A percentile compares a stretch with the other conserved stretches of the same genome.
These are phyloP conservation scores for Ceyx margarethae DNA, from an alignment of 2,113 vertebrate species.

Conservation along the genomic window DNA sequence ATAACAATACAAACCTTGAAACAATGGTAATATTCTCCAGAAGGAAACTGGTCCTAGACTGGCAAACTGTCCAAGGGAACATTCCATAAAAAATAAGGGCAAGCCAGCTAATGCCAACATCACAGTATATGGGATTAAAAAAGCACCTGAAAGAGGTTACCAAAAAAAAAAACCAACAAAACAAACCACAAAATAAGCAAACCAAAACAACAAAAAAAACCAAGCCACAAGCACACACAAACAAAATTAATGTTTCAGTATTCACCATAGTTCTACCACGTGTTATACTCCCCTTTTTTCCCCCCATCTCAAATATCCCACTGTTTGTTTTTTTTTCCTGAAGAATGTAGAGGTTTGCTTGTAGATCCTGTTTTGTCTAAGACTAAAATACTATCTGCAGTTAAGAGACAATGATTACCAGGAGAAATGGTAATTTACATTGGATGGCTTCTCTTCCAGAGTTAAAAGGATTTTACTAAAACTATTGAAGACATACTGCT, in stretches of 20 bases:
- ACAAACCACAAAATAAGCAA: no score
- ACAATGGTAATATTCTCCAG: slow-evolving; percentile 87
- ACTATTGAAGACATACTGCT: background rate
- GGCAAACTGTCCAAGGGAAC: slow-evolving; percentile 92
- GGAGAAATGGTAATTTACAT: background rate
- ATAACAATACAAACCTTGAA: slow-evolving; percentile 83
- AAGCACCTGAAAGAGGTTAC: slow-evolving; percentile 80
- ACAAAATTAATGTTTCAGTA: background rate
- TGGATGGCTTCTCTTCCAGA: background rate
- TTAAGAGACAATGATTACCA: background rate
- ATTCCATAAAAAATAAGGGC: slow-evolving; percentile 93
- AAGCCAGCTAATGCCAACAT: slow-evolving; percentile 91
- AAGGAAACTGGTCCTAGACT: slow-evolving; percentile 89
- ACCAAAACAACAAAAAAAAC: no score
- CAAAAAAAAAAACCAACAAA: no score
- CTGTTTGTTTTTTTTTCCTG: background rate
- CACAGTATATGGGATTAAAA: slow-evolving; percentile 89
- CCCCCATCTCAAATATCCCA: background rate
- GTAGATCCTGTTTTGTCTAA: background rate
- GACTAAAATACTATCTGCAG: background rate
- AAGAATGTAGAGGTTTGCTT: background rate
- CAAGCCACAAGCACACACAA: background rate
- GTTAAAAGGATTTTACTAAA: background rate
- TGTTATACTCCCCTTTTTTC: background rate
- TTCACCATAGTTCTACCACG: background rate